A percentile compares a stretch with the other conserved stretches of the same genome.
Evolutionary conservation across 1,140 invertebrate species (phyloP).

Genomic region (Drosophila triauraria): DNA sequence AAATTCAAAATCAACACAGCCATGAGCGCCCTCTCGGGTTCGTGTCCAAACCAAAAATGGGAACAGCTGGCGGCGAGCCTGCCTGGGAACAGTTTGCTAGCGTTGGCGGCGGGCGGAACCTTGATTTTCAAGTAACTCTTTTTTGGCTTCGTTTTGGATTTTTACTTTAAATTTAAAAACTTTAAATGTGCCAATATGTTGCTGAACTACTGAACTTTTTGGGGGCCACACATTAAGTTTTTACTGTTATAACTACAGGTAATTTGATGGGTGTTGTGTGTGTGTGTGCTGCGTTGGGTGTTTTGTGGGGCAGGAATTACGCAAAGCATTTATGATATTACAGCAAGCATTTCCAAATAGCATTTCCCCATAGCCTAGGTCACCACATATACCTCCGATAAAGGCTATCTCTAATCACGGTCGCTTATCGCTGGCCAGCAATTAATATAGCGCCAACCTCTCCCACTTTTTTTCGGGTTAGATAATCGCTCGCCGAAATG

Average conservation of each 20-base stretch:
- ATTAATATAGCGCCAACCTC: slow-evolving; percentile 49
- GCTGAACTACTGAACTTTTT: slow-evolving; percentile 24
- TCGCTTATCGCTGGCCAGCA: slow-evolving; percentile 29
- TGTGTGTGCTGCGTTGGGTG: slow-evolving; percentile 3
- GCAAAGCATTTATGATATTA: slow-evolving; percentile 28
- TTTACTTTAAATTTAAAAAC: slow-evolving; percentile 1
- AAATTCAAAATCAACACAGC: neutral
- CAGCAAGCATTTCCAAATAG: neutral
- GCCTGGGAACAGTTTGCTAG: slow-evolving; percentile 53
- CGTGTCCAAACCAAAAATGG: slow-evolving; percentile 17
- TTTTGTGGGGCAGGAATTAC: slow-evolving; percentile 19
- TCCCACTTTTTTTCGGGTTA: slow-evolving; percentile 22
- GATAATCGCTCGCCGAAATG: slow-evolving; percentile 29
- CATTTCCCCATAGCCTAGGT: slow-evolving; percentile 17
- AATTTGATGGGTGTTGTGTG: slow-evolving; percentile 5
- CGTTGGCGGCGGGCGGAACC: slow-evolving; percentile 10
- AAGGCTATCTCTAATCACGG: slow-evolving; percentile 38
- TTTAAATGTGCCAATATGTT: slow-evolving; percentile 41
- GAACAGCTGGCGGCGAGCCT: slow-evolving; percentile 35
- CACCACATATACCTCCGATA: slow-evolving; percentile 17
- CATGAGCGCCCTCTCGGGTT: slow-evolving; percentile 17
- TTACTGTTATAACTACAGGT: slow-evolving; percentile 67
- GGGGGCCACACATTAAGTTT: slow-evolving; percentile 65
- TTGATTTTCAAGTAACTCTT: slow-evolving; percentile 44
- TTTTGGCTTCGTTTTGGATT: neutral